Base-by-base conservation (phyloP, 2,113 vertebrate genomes). In the Ginglymostoma cirratum region DNA sequence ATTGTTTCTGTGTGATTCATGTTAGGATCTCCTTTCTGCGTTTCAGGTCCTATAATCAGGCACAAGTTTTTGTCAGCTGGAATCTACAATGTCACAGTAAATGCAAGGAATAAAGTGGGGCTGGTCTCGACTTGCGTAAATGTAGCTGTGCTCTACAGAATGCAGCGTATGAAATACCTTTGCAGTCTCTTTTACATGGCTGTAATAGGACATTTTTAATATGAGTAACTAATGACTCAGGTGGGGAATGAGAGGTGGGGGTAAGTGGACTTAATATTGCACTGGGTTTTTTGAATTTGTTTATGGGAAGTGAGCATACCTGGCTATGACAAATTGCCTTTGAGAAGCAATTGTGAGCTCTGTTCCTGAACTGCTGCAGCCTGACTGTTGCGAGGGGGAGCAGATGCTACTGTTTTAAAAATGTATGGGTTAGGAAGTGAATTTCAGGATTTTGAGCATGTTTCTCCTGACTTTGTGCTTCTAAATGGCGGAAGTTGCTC, bases 41-140 rank as follows among this genome's bases (percentile, higher is more conserved):
- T 72, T 96, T 61, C 67, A 97, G 97, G 96, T 52, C 55, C 96
- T 2, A 95, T 96, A 0, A 70, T 97, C 66, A 96, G 6, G 0
- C 96, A 96, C 86, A 65, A 0, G 15, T 96, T 97, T 55, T 55
- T 96, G 34, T 30, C 95, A 0, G 1, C 1, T 19, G 95, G 96
- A 17, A 76, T 92, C 2, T 96, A 95, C 24, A 96, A 96, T 0
- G 95, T 97, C 52, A 96, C 96, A 38, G 97, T 97, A 61, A 89
- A 76, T 27, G 96, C 95, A 34, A 94, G 38, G n/a, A 95, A 95
- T 15, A 86, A 0, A 65, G 93, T 5, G 14, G 96, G 92, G 19
- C 69, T 30, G 0, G 0, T 83, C 72, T 95, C 52, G 78, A n/a
- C 95, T 6, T 96, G 96, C 96, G 8, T 27, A 52, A 15, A 70